Evolutionary conservation across 2,113 vertebrate genomes (phyloP).

Genomic region (Apus apus): DNA sequence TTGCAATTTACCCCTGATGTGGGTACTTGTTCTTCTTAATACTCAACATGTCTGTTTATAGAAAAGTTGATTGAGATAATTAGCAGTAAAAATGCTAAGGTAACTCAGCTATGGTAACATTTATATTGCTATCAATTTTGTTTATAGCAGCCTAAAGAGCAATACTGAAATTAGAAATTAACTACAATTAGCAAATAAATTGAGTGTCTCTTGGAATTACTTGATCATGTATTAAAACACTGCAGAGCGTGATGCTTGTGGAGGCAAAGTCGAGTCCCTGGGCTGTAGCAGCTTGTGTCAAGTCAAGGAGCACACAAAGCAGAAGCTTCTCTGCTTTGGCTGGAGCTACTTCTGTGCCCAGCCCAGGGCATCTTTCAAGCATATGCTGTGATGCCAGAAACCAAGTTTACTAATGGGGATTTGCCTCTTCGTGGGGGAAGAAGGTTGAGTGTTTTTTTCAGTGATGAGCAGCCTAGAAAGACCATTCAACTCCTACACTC

Average conservation of each 20-base stretch:
- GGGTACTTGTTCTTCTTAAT: constrained; percentile 22
- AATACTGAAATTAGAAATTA: constrained; percentile 66
- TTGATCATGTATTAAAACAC: constrained; percentile 29
- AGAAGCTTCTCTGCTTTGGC: not conserved
- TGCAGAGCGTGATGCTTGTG: not conserved
- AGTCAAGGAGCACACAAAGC: not conserved
- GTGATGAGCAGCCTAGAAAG: not conserved
- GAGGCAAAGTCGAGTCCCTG: not conserved
- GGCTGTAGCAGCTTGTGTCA: not conserved
- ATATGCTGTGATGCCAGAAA: not conserved
- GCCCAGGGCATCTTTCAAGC: not conserved
- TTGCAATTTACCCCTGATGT: constrained; percentile 53
- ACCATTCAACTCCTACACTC: not conserved
- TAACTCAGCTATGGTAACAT: constrained; percentile 27
- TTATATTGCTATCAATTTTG: constrained; percentile 60
- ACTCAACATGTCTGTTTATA: constrained; percentile 59
- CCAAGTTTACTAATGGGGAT: fast-evolving
- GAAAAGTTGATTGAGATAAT: constrained; percentile 65
- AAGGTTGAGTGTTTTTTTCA: not conserved
- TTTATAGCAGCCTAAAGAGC: constrained; percentile 66
- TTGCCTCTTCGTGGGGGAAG: not conserved
- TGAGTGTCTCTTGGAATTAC: constrained; percentile 61
- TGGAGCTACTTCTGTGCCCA: not conserved
- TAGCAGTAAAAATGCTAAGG: constrained; percentile 48
- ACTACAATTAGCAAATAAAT: constrained; percentile 69